Evolutionary conservation across 2,113 vertebrate species (phyloP), one percentile per base, ranked within the genome.

Genomic region (Tetraodon nigroviridis): DNA sequence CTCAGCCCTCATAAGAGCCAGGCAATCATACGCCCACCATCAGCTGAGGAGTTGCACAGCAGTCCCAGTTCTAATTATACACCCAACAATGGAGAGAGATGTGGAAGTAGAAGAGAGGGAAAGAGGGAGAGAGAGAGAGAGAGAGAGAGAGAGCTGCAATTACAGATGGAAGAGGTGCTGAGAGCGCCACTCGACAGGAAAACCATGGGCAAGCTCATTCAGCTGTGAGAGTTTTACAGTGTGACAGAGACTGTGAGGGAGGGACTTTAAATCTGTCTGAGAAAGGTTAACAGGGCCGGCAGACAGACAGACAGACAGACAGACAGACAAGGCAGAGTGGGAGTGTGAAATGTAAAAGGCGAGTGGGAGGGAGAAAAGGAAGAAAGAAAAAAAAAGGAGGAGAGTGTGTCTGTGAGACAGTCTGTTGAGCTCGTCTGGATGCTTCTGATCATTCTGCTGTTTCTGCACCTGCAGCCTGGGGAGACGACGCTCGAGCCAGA

Each of bases 61-160:
- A 78, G 75, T 82, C 83, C 83, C 79, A 73, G 83, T 78, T 88
- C 84, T 86, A 88, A 88, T 86, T 86, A 85, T 83, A 86, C 72
- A 84, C 56, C 63, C 64, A 71, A 73, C 72, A 68, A 65, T 73
- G 71, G 77, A 67, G 76, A 75, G 79, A 59, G 14, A 46, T 55
- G 58, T 20, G 55, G 41, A 51, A 58, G 61, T 27, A 27, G 24
- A 27, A 73, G 72, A 61, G 68, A 61, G 55, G 74, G 64, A 69
- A 64, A 67, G 69, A 73, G 64, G 73, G 72, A 76, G 6, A 41
- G 71, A n/a, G n/a, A n/a, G 72, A 71, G 67, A 66, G 69, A 72
- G 63, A 68, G 72, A 78, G 45, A 18, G n/a, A 7, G 60, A 66
- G 55, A 56, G 78, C 71, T 64, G 69, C 72, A 75, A 83, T 79